Evolutionary conservation across 2,888 invertebrate genomes (phyloP), one percentile per base, ranked within the genome.

Genomic region (Eupithecia tripunctaria): DNA sequence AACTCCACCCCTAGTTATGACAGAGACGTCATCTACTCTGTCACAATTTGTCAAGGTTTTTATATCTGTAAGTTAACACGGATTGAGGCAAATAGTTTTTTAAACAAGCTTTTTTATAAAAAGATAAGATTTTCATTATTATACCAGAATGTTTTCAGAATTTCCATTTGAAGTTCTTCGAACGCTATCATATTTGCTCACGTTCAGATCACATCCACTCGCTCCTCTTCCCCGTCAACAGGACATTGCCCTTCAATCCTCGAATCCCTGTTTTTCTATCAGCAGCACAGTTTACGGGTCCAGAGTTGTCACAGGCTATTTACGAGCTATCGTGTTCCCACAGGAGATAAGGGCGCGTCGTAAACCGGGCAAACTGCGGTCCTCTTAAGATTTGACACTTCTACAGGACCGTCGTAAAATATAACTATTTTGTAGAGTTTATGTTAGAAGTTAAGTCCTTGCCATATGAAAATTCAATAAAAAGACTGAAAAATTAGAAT

Each of bases 11-110:
- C 72, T 78, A 87, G 81, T 89, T 90, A 85, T 88, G 90, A 90
- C 90, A 91, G 86, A 91, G 86, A 82, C 91, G 91, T 88, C 89
- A 88, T 86, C 86, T 85, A 64, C 74, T 75, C 18, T 59, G 73
- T 79, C 76, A 71, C 75, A 77, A 79, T 74, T 67, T 68, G 64
- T 70, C 70, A 68, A 56, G 41, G 7, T 59, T 65, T 69, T 51
- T 69, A 60, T 72, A 67, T 80, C 10, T 21, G 27, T 78, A 67
- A 60, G 70, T 80, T 72, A 67, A 74, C 75, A 75, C 74, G 76
- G 41, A 41, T 15, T 15, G 15, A 15, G 41, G 15, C 15, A 15
- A 41, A 15, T 18, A 18, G 18, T 47, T 47, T 47, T n/a, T n/a
- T 47, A n/a, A 8, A 7, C n/a, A 47, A 47, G 18, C 18, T 18